Percentiles rank a stretch among this genome's conserved stretches.
These are phyloP conservation scores for Leptopilina drosophilae DNA, from an alignment of 2,888 invertebrate species.

Conservation along the genomic window DNA sequence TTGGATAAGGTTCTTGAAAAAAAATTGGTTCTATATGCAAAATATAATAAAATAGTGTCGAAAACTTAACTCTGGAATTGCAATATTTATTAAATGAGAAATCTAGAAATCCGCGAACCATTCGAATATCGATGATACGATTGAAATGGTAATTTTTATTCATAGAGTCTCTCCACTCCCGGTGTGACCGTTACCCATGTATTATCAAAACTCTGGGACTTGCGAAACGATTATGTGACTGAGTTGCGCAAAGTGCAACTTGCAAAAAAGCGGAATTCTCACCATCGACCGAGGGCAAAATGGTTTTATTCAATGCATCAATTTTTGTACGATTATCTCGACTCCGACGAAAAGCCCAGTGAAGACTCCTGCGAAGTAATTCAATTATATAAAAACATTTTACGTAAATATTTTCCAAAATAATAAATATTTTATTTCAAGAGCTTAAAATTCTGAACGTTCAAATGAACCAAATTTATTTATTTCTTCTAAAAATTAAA, in stretches of 20 bases:
- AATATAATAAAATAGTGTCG: no score
- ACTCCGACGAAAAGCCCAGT: constrained; percentile 49
- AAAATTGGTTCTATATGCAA: no score
- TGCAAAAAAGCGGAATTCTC: constrained; percentile 26
- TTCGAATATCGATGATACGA: constrained; percentile 47
- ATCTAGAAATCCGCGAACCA: constrained; percentile 10
- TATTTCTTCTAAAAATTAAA: no score
- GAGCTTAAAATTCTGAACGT: no score
- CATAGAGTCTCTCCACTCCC: constrained; percentile 43
- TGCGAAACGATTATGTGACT: constrained; percentile 42
- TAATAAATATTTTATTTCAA: no score
- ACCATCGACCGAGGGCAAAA: constrained; percentile 38
- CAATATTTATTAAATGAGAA: not conserved
- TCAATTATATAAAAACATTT: not conserved
- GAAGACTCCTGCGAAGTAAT: constrained; percentile 40
- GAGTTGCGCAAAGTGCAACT: constrained; percentile 51
- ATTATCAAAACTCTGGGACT: constrained; percentile 40
- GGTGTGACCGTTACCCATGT: constrained; percentile 54
- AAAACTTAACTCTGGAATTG: not conserved
- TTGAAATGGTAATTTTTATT: constrained; percentile 49
- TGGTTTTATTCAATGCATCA: constrained; percentile 46
- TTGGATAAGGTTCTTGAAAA: no score
- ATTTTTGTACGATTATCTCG: constrained; percentile 52
- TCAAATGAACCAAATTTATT: no score
- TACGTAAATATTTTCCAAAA: no score